These are phyloP conservation scores for Sapajus apella DNA, from an alignment of 2,113 vertebrate species.

Conservation along the genomic window DNA sequence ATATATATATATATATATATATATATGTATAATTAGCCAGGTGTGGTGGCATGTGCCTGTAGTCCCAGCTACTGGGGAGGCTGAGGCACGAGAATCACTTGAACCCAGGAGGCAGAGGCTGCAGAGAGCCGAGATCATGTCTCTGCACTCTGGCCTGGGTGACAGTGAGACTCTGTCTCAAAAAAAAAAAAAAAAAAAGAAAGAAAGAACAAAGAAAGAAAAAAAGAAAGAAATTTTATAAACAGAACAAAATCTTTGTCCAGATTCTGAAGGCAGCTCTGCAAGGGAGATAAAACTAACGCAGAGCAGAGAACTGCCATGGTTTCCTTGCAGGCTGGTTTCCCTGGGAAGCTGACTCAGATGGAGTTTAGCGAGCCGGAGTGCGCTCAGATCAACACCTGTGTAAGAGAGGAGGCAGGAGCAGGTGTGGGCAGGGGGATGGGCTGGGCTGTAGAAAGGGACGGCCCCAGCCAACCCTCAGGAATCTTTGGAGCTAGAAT, in stretches of 20 bases:
- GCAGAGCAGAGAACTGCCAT: neutral
- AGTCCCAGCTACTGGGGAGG: no score
- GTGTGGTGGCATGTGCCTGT: no score
- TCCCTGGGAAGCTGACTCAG: neutral
- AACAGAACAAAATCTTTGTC: neutral
- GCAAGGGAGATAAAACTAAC: fast-evolving
- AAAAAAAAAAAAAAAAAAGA: no score
- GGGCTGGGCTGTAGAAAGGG: neutral
- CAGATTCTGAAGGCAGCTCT: neutral
- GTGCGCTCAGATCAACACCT: neutral
- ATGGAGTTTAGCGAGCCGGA: neutral
- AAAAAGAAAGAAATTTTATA: neutral
- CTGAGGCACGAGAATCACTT: no score
- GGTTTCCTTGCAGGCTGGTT: neutral
- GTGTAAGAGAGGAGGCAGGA: neutral
- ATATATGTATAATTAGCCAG: no score
- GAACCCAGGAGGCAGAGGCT: no score
- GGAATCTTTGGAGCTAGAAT: neutral
- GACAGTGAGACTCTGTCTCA: no score
- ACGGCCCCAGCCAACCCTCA: neutral
- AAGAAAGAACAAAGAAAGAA: no score
- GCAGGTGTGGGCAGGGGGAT: neutral
- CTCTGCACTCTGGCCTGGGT: no score
- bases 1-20: no score
- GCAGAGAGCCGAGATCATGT: no score